These are phyloP conservation scores for Chrysogorgia sp. DNA, from an alignment of 92 coral and sea anemone genomes.

Conservation along the genomic window DNA sequence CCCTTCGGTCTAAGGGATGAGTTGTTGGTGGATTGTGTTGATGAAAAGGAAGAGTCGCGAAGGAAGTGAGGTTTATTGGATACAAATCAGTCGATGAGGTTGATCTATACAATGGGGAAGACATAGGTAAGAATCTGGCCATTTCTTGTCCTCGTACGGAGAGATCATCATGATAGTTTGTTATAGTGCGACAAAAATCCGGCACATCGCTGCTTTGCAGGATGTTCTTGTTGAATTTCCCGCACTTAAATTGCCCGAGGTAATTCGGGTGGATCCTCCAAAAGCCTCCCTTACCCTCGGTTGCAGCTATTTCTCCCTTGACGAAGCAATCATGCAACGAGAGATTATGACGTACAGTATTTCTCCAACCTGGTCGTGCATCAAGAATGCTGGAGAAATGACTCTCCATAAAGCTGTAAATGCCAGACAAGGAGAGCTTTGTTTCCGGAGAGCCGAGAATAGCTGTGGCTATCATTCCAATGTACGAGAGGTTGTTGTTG, in stretches of 20 bases:
- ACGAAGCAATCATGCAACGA: slow-evolving; percentile 31
- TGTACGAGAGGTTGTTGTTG: slow-evolving; percentile 21
- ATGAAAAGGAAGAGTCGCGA: slow-evolving; percentile 19
- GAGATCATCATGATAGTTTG: slow-evolving; percentile 26
- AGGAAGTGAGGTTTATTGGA: not conserved
- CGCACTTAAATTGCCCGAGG: slow-evolving; percentile 25
- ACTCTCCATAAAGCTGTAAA: slow-evolving; percentile 18
- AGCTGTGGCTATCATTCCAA: slow-evolving; percentile 32
- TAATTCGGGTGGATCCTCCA: slow-evolving; percentile 34
- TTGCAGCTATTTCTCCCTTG: slow-evolving; percentile 27
- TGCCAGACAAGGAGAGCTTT: slow-evolving; percentile 9
- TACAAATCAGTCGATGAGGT: slow-evolving; percentile 9
- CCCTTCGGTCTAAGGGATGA: not conserved
- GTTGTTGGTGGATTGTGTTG: slow-evolving; percentile 8
- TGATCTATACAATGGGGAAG: not conserved
- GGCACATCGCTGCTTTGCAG: not conserved
- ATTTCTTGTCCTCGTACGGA: not conserved
- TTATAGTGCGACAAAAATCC: slow-evolving; percentile 5
- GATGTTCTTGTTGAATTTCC: slow-evolving; percentile 29
- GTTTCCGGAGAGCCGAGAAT: slow-evolving; percentile 1
- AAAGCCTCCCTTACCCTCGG: slow-evolving; percentile 28
- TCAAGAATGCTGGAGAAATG: slow-evolving; percentile 1
- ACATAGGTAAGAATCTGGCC: not conserved
- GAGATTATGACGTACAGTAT: slow-evolving; percentile 21
- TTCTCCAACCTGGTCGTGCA: slow-evolving; percentile 15